These are phyloP conservation scores for Nineta flava DNA, from an alignment of 2,888 invertebrate genomes.

Conservation along the genomic window DNA sequence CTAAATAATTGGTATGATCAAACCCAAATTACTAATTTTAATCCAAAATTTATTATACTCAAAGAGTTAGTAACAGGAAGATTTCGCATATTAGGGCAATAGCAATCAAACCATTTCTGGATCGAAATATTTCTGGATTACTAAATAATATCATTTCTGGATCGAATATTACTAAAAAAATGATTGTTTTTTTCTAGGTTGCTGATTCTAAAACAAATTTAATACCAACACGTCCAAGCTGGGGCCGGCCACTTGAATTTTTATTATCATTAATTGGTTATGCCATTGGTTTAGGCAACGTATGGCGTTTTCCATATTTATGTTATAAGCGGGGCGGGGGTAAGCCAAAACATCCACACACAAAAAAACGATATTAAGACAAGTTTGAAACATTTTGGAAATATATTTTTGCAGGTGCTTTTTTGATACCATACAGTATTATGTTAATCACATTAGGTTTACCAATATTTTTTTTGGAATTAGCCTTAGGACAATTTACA, in stretches of 20 bases:
- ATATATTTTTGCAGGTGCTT: constrained; percentile 43
- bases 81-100: no score
- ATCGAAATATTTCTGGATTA: no score
- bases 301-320: constrained; percentile 66
- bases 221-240: constrained; percentile 31
- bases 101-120: no score
- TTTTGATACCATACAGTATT: constrained; percentile 54
- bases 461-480: constrained; percentile 65
- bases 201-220: neutral
- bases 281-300: constrained; percentile 63
- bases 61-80: no score
- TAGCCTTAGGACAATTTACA: constrained; percentile 64
- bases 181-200: no score
- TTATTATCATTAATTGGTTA: constrained; percentile 61
- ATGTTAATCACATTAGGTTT: constrained; percentile 63
- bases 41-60: no score
- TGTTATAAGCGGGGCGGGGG: constrained; percentile 68
- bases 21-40: no score
- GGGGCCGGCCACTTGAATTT: constrained; percentile 53
- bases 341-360: constrained; percentile 29
- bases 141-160: no score
- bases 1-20: no score
- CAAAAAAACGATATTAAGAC: no score
- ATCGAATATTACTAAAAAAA: no score
- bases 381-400: neutral